These are phyloP conservation scores for Noturus placidus DNA, from an alignment of 2,113 vertebrate species.

Conservation along the genomic window DNA sequence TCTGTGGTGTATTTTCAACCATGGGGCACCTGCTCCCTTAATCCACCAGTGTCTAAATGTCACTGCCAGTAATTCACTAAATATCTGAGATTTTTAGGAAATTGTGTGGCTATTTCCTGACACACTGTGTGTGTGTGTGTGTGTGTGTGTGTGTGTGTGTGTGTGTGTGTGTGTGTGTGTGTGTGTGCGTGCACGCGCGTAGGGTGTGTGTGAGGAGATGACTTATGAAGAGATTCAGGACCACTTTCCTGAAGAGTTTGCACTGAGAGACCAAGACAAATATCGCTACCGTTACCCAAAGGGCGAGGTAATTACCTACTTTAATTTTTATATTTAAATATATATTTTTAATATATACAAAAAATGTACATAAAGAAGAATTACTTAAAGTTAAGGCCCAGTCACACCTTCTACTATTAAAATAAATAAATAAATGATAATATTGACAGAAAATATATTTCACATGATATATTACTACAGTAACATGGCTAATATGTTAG, in stretches of 20 bases:
- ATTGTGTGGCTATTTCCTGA: background rate
- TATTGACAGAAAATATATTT: background rate
- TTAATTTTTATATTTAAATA: background rate
- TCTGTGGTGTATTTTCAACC: too few relatives aligned
- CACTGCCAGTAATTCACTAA: background rate
- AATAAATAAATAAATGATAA: background rate
- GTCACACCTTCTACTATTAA: too few relatives aligned
- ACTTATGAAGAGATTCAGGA: conserved; percentile 90
- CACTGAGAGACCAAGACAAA: conserved; percentile 89
- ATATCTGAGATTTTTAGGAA: background rate
- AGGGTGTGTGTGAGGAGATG: conserved; percentile 94
- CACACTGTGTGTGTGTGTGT: background rate
- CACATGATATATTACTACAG: too few relatives aligned
- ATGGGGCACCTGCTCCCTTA: too few relatives aligned
- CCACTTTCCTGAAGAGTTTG: conserved; percentile 83
- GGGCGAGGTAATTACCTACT: conserved; percentile 78
- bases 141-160: conserved; percentile 62
- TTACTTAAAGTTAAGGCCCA: too few relatives aligned
- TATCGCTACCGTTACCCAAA: conserved; percentile 92
- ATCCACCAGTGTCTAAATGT: background rate
- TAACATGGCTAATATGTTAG: background rate
- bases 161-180: conserved; percentile 44
- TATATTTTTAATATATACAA: background rate
- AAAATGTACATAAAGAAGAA: too few relatives aligned
- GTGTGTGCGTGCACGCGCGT: conserved; percentile 57